Evolutionary conservation across 2,888 invertebrate genomes (phyloP).

Genomic region (Tachystola acroxantha): DNA sequence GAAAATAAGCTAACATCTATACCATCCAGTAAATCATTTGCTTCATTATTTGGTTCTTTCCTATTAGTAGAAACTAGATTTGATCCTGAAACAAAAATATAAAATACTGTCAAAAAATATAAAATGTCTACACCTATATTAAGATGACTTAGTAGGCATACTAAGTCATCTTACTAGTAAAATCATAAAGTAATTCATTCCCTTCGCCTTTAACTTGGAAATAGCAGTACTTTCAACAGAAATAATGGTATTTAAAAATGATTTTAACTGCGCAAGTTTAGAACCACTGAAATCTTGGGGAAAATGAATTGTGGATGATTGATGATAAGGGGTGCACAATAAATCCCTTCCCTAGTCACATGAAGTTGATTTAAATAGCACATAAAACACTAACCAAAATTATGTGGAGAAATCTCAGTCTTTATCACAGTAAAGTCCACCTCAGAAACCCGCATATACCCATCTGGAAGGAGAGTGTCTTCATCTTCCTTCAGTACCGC

Average conservation of each 20-base stretch:
- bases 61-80: conserved; percentile 20
- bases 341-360: too few species aligned
- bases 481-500: conserved; percentile 35
- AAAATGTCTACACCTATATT: too few species aligned
- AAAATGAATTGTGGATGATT: too few species aligned
- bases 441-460: conserved; percentile 40
- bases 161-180: too few species aligned
- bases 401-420: conserved; percentile 29
- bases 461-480: conserved; percentile 40
- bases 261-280: too few species aligned
- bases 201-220: too few species aligned
- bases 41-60: conserved; percentile 21
- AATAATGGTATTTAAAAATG: too few species aligned
- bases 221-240: too few species aligned
- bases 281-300: too few species aligned
- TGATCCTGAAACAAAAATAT: conserved; percentile 40
- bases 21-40: conserved; percentile 45
- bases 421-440: conserved; percentile 56
- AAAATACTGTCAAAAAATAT: neutral
- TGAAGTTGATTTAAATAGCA: neutral
- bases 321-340: too few species aligned
- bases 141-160: too few species aligned
- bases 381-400: conserved; percentile 32
- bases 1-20: conserved; percentile 53
- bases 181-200: too few species aligned